Evolutionary conservation across 30 jellyfish, hydroid and myxozoan genomes (phyloP).

Genomic region (Hydractinia echinata): DNA sequence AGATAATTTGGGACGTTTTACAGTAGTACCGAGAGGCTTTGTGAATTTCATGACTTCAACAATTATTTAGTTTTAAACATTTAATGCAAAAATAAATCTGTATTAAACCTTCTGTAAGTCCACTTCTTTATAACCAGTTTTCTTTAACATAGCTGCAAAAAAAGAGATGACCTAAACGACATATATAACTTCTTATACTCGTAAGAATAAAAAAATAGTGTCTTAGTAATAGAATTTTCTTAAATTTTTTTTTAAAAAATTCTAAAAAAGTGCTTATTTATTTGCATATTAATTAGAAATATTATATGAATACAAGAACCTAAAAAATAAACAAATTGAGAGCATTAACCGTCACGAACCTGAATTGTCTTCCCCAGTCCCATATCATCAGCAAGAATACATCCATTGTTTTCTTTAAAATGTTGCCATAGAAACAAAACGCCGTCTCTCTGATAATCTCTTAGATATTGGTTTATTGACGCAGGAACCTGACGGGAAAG

Average conservation of each 20-base stretch:
- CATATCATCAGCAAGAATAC: slow-evolving; percentile 81
- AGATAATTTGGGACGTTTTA: no score
- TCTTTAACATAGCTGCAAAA: slow-evolving; percentile 47
- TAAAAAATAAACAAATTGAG: background rate
- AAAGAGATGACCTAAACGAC: slow-evolving; percentile 49
- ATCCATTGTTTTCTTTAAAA: slow-evolving; percentile 32
- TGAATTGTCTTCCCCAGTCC: slow-evolving; percentile 84
- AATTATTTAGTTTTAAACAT: background rate
- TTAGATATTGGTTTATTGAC: slow-evolving; percentile 49
- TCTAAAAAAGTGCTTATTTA: background rate
- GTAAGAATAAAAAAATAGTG: background rate
- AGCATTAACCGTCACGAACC: slow-evolving; percentile 25
- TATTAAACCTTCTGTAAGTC: slow-evolving; percentile 20
- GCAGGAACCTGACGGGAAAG: slow-evolving; percentile 66
- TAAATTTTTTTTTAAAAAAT: no score
- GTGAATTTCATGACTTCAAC: background rate
- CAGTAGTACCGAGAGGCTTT: no score
- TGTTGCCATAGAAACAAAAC: slow-evolving; percentile 39
- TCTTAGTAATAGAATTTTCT: no score
- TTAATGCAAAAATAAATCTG: background rate
- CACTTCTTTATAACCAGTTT: slow-evolving; percentile 42
- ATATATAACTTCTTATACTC: background rate
- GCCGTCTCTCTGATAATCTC: slow-evolving; percentile 77
- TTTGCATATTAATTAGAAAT: background rate
- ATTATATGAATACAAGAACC: no score